Evolutionary conservation across 2,888 invertebrate species (phyloP).

Genomic region (Frankliniella intonsa): DNA sequence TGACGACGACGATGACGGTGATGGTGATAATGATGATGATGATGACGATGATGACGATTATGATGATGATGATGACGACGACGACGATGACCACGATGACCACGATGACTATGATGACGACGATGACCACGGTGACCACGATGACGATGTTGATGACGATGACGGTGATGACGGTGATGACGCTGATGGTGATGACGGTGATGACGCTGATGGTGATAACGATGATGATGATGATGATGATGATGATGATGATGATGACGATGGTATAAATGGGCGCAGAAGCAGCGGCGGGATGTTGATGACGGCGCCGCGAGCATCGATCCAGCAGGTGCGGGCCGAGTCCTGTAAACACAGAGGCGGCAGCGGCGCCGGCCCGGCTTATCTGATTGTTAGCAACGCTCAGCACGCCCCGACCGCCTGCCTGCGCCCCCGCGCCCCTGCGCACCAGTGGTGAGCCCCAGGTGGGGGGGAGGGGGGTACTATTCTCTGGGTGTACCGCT

Average conservation of each 20-base stretch:
- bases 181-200: too few relatives aligned
- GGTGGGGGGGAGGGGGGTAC: neutral
- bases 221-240: too few relatives aligned
- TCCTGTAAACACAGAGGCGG: neutral
- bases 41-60: too few relatives aligned
- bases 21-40: too few relatives aligned
- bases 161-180: neutral
- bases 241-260: too few relatives aligned
- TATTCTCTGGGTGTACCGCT: neutral
- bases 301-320: neutral
- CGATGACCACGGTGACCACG: too few relatives aligned
- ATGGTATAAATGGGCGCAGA: too few relatives aligned
- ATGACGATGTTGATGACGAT: too few relatives aligned
- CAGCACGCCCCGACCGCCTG: neutral
- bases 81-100: too few relatives aligned
- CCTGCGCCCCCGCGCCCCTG: neutral
- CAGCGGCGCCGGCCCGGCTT: neutral
- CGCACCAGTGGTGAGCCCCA: neutral
- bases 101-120: too few relatives aligned
- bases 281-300: neutral
- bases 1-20: too few relatives aligned
- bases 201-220: too few relatives aligned
- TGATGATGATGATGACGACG: neutral
- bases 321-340: neutral
- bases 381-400: conserved; percentile 21